phyloP scores from a whole-genome alignment of 2,888 invertebrate genomes.

The Uropetala carovei region DNA sequence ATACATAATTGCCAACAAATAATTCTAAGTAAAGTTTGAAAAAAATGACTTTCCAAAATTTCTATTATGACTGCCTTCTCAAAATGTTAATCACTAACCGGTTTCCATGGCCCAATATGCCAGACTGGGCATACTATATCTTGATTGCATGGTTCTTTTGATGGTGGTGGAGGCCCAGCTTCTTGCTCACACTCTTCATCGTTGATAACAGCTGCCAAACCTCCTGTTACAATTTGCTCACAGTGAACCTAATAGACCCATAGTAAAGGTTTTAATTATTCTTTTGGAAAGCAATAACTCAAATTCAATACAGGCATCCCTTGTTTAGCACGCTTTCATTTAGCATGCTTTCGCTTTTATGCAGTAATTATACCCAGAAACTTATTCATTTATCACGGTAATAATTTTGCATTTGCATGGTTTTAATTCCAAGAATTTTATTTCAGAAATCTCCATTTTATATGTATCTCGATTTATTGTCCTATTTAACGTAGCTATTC shows the following conservation, averaged over 20 bases:
- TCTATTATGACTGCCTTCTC: background rate
- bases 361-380: no score
- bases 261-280: constrained; percentile 72
- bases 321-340: no score
- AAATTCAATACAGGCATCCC: no score
- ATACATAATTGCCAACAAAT: background rate
- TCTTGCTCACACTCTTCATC: constrained; percentile 84
- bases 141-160: constrained; percentile 85
- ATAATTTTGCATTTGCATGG: no score
- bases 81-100: constrained; percentile 78
- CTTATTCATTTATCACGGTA: no score
- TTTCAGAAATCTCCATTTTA: no score
- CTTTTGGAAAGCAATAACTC: constrained; percentile 41
- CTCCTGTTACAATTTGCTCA: constrained; percentile 86
- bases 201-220: constrained; percentile 83
- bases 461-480: no score
- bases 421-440: no score
- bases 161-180: constrained; percentile 83
- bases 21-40: background rate
- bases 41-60: background rate
- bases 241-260: constrained; percentile 81
- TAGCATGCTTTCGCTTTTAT: no score
- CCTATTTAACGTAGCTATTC: no score
- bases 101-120: constrained; percentile 93
- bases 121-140: constrained; percentile 89